Percentiles rank a stretch among this genome's conserved stretches.
These are phyloP conservation scores for Amblyjoppa proteus DNA, from an alignment of 2,888 invertebrate species.

Conservation along the genomic window DNA sequence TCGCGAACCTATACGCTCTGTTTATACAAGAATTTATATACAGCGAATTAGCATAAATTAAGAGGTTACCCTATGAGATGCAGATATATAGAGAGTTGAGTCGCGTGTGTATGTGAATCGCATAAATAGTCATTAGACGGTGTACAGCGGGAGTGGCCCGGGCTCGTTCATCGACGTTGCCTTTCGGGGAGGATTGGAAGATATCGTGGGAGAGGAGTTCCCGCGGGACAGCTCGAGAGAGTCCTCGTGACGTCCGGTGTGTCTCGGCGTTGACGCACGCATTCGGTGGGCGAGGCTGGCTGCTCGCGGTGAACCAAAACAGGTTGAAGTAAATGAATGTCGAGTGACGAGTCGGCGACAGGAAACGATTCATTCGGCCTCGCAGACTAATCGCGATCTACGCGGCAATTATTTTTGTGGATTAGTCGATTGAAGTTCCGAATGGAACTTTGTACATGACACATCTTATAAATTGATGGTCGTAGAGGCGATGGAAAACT, in stretches of 20 bases:
- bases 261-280: not conserved
- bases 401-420: not conserved
- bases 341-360: constrained; percentile 47
- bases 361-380: constrained; percentile 60
- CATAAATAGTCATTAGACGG: constrained; percentile 63
- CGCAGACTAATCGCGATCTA: constrained; percentile 43
- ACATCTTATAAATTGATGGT: too few species aligned
- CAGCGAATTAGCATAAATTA: constrained; percentile 64
- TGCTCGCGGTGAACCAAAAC: constrained; percentile 52
- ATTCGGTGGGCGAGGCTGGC: constrained; percentile 61
- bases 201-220: constrained; percentile 60
- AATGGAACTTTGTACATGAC: too few species aligned
- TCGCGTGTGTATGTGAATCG: constrained; percentile 60
- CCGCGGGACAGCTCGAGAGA: constrained; percentile 45
- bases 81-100: not conserved
- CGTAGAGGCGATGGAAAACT: too few species aligned
- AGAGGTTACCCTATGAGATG: constrained; percentile 49
- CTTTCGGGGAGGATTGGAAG: constrained; percentile 32
- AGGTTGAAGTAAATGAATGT: constrained; percentile 40
- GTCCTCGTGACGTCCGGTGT: constrained; percentile 56
- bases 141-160: constrained; percentile 53
- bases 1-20: constrained; percentile 17
- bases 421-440: not conserved
- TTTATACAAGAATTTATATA: constrained; percentile 54
- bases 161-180: constrained; percentile 49